Evolutionary conservation across 1,140 invertebrate species (phyloP), one percentile per base, ranked within the genome.

Genomic region (Yoshiicerus persimilis): DNA sequence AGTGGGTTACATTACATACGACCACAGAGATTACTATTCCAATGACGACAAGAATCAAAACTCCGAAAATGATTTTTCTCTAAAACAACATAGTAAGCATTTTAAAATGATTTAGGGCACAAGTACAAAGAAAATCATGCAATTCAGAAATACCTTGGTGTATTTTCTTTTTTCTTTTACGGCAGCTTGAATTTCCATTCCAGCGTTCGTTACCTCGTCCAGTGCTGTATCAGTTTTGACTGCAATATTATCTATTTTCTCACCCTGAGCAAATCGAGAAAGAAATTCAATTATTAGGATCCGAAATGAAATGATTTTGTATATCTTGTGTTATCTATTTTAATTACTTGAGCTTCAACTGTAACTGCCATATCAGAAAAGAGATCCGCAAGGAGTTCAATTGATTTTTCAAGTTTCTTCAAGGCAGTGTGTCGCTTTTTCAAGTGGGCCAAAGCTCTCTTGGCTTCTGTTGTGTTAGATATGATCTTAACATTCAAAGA

Each of bases 371-470:
- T 94, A 92, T 96, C 95, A 91, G 95, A 93, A 93, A 98, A 98
- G 93, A 98, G 95, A 90, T 97, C 96, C 92, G 95, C 95, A 66
- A 98, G 93, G 92, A 97, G 96, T 89, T 92, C 92, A 89, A 98
- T 95, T 90, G 95, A 95, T 90, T 94, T 95, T 94, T 98, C 97
- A 84, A 97, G 93, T 92, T 96, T 96, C 87, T 96, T 93, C 89
- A 98, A 95, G 93, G 97, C 96, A 88, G 95, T 94, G 92, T 97
- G 96, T 86, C 97, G 94, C 88, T 94, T 95, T 94, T 97, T 95
- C 89, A 97, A 96, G 89, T 97, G 96, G 87, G 95, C 95, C 91
- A 98, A 93, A 88, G 95, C 95, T 92, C 95, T 94, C 92, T 95
- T 95, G 25, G 96, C 96, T 93, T 95, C 93, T 91, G 95, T 94